Conservation (phyloP, 2,888 invertebrate genomes). For the Acheta domesticus region DNA sequence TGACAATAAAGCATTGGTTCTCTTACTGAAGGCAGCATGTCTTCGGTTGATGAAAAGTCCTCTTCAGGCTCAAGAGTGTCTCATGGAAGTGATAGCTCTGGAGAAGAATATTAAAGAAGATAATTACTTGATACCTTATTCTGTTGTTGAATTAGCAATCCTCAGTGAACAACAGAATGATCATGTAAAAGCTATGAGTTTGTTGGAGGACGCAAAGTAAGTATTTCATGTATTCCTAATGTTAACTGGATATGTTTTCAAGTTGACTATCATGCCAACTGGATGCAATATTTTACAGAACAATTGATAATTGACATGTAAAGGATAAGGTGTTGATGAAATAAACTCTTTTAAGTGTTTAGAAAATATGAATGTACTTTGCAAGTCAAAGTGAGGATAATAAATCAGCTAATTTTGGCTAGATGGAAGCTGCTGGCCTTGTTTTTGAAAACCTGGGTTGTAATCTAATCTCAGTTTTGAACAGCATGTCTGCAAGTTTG, state of each 20-base stretch:
- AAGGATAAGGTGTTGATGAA: too few relatives aligned
- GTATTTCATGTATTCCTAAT: slow-evolving; percentile 37
- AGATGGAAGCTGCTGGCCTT: too few relatives aligned
- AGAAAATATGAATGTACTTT: too few relatives aligned
- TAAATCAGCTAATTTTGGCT: too few relatives aligned
- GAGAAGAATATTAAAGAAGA: slow-evolving; percentile 77
- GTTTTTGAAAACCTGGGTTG: too few relatives aligned
- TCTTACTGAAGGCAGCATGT: slow-evolving; percentile 79
- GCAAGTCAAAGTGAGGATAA: too few relatives aligned
- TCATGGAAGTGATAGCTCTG: slow-evolving; percentile 60
- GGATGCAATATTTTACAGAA: not conserved
- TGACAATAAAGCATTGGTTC: slow-evolving; percentile 72
- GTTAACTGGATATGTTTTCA: not conserved
- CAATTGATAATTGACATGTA: not conserved
- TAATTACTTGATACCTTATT: slow-evolving; percentile 78
- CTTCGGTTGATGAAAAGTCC: slow-evolving; percentile 74
- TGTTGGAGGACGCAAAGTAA: slow-evolving; percentile 81
- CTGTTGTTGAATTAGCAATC: slow-evolving; percentile 80
- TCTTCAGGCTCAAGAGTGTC: slow-evolving; percentile 71
- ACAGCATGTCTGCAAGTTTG: too few relatives aligned
- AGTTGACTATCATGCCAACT: not conserved
- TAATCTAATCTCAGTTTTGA: too few relatives aligned
- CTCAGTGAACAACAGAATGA: slow-evolving; percentile 70
- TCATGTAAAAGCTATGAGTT: slow-evolving; percentile 61
- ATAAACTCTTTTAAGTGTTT: too few relatives aligned